Evolutionary conservation across 2,888 invertebrate genomes (phyloP).

Genomic region (Sinodicranocentrus sp.): DNA sequence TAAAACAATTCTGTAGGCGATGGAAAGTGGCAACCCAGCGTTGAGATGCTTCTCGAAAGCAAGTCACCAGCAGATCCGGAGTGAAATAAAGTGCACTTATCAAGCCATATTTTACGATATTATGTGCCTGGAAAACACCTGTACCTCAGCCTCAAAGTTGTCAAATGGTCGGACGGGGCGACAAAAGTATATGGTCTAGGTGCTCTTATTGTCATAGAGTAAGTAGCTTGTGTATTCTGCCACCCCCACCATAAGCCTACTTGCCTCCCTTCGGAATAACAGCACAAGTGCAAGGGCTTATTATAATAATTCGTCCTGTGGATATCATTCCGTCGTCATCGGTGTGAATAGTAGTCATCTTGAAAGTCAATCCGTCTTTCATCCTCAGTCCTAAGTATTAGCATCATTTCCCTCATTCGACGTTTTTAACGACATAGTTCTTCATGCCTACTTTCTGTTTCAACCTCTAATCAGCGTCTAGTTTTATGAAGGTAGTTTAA

Average conservation of each 20-base stretch:
- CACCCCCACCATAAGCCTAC: background rate
- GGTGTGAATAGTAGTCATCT: slow-evolving; percentile 35
- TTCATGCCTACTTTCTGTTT: no score
- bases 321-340: slow-evolving; percentile 61
- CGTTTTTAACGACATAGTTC: no score
- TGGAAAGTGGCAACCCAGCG: no score
- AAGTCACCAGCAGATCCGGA: no score
- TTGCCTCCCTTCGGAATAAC: slow-evolving; percentile 36
- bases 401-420: background rate
- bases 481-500: no score
- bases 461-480: no score
- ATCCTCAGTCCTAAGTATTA: slow-evolving; percentile 1
- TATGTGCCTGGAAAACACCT: slow-evolving; percentile 59
- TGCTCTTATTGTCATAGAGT: no score
- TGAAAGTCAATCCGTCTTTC: slow-evolving; percentile 64
- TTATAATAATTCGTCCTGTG: slow-evolving; percentile 60
- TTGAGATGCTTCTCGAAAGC: no score
- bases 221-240: background rate
- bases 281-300: slow-evolving; percentile 62
- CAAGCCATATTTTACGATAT: slow-evolving; percentile 10
- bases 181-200: no score
- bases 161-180: slow-evolving; percentile 10
- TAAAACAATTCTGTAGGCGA: no score
- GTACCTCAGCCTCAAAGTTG: slow-evolving; percentile 38
- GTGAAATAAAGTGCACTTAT: slow-evolving; percentile 38